Conservation (phyloP, 2,113 vertebrate species). For the Protomyctophum bolini region DNA sequence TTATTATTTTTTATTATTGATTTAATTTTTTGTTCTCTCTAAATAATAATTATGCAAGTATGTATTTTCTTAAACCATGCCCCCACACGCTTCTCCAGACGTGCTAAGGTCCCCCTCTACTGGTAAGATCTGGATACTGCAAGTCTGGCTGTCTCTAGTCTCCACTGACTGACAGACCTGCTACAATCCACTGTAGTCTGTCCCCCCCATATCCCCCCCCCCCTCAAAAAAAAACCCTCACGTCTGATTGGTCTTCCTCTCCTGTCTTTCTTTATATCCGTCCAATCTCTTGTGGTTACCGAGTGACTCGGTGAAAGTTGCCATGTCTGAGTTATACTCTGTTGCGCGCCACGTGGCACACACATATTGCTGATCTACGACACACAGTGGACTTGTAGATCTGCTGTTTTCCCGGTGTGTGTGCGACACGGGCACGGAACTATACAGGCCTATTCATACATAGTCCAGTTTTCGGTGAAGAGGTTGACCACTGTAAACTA, state of each 20-base stretch:
- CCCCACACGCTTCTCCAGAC: constrained; percentile 68
- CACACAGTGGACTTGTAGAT: too few species aligned
- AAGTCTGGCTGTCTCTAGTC: constrained; percentile 42
- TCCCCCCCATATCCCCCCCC: constrained; percentile 35
- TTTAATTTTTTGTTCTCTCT: too few species aligned
- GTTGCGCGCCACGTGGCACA: not conserved
- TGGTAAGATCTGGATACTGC: constrained; percentile 77
- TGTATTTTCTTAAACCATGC: constrained; percentile 68
- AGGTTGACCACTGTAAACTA: too few species aligned
- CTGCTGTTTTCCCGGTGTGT: too few species aligned
- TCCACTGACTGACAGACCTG: constrained; percentile 47
- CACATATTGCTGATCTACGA: not conserved
- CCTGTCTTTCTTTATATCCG: constrained; percentile 17
- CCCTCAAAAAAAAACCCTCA: constrained; percentile 29
- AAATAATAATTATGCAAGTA: not conserved
- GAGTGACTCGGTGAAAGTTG: constrained; percentile 33
- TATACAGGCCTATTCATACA: too few species aligned
- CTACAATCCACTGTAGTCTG: constrained; percentile 44
- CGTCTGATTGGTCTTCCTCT: constrained; percentile 59
- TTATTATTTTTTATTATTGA: too few species aligned
- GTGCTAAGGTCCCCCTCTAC: constrained; percentile 78
- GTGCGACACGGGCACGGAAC: too few species aligned
- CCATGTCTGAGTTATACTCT: not conserved
- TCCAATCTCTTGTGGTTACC: constrained; percentile 42
- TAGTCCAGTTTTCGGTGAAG: too few species aligned